Evolutionary conservation across 1,140 invertebrate species (phyloP).

Genomic region (Riptortus pedestris): DNA sequence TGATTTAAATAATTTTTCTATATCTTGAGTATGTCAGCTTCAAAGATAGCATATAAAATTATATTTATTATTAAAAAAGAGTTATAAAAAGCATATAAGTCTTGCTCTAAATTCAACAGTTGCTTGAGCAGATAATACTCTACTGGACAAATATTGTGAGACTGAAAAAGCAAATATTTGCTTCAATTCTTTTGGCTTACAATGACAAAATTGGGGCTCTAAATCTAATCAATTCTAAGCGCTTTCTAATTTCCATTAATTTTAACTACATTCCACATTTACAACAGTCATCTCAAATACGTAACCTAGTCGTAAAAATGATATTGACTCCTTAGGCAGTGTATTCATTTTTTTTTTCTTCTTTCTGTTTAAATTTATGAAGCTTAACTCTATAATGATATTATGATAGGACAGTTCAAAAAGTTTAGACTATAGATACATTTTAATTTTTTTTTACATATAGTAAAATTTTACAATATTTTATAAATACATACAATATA

Average conservation of each 20-base stretch:
- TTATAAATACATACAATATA: conserved; percentile 4
- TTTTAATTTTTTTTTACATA: conserved; percentile 9
- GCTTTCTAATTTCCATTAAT: neutral
- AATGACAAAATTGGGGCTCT: too few species aligned
- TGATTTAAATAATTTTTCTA: too few species aligned
- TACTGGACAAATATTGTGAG: too few species aligned
- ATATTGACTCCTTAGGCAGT: conserved; percentile 3
- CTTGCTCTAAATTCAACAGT: too few species aligned
- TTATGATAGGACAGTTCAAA: neutral
- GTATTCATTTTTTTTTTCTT: neutral
- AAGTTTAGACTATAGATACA: too few species aligned
- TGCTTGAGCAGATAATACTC: too few species aligned
- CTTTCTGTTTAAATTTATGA: neutral
- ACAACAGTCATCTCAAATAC: neutral
- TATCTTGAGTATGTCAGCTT: too few species aligned
- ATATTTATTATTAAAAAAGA: too few species aligned
- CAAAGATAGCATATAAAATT: too few species aligned
- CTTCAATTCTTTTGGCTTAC: too few species aligned
- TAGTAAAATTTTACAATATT: neutral
- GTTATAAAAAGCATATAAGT: too few species aligned
- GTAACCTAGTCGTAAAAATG: neutral
- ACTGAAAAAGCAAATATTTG: too few species aligned
- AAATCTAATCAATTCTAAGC: neutral
- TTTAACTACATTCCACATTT: conserved; percentile 1
- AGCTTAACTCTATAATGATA: conserved; percentile 4